These are phyloP conservation scores for Argopecten irradians DNA, from an alignment of 1,140 invertebrate genomes.

Conservation along the genomic window DNA sequence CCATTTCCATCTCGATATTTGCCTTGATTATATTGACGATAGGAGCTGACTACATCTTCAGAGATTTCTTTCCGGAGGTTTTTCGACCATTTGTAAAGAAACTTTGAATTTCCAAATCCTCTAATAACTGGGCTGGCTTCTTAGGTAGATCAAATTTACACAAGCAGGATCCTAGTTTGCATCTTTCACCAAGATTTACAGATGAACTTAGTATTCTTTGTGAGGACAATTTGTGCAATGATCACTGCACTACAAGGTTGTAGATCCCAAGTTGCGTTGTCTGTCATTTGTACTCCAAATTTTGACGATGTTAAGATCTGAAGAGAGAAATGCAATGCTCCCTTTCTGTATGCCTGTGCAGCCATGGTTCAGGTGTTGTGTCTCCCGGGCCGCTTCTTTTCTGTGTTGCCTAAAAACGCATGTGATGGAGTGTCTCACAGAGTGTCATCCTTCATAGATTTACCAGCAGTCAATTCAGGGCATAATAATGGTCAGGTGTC, in stretches of 20 bases:
- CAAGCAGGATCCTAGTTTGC: not conserved
- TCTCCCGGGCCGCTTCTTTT: not conserved
- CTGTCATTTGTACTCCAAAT: not conserved
- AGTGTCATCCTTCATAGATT: conserved; percentile 85
- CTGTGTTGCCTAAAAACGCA: conserved; percentile 42
- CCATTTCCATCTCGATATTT: too few relatives aligned
- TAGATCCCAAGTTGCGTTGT: not conserved
- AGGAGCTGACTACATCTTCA: not conserved
- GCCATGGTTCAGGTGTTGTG: not conserved
- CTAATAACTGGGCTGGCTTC: too few relatives aligned
- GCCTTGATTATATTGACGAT: too few relatives aligned
- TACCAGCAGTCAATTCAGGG: conserved; percentile 86
- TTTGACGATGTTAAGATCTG: not conserved
- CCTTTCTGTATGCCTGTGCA: not conserved
- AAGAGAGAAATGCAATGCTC: not conserved
- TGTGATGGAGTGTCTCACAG: conserved; percentile 75
- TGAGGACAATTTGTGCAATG: not conserved
- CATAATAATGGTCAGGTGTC: conserved; percentile 81
- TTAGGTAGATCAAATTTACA: not conserved
- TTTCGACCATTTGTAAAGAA: not conserved
- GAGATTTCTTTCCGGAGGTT: not conserved
- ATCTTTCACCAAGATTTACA: not conserved
- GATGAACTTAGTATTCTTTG: not conserved
- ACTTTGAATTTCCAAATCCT: not conserved
- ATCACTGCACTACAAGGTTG: not conserved